Conservation (phyloP, 2,113 vertebrate genomes). For the Ramphastos sulfuratus region DNA sequence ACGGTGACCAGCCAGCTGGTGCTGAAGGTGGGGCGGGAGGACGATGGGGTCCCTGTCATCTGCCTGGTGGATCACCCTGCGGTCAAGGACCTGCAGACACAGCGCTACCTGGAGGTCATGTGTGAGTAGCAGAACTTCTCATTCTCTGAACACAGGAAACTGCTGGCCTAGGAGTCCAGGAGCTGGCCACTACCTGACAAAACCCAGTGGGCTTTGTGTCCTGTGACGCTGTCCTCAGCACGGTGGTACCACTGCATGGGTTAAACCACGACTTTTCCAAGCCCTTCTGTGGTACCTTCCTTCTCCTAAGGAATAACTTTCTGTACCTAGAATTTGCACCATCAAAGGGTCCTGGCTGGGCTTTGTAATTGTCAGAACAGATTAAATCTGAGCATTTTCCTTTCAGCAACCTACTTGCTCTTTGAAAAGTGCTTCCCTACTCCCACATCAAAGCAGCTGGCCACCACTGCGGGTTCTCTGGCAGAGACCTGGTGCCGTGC, state of each 20-base stretch:
- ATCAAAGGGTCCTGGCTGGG: not conserved
- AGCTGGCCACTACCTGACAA: not conserved
- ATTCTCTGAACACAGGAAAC: accelerated
- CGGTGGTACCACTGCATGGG: not conserved
- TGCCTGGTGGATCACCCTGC: constrained; percentile 96
- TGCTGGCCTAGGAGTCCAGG: not conserved
- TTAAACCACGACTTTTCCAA: not conserved
- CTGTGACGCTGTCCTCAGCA: not conserved
- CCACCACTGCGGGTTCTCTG: accelerated
- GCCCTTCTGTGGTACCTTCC: not conserved
- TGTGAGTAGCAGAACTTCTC: constrained; percentile 83
- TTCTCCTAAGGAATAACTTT: not conserved
- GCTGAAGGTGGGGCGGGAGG: constrained; percentile 90
- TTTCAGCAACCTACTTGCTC: not conserved
- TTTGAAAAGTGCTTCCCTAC: not conserved
- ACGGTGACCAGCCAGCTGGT: constrained; percentile 90
- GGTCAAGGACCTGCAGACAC: constrained; percentile 92
- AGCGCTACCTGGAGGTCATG: constrained; percentile 93
- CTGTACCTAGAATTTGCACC: not conserved
- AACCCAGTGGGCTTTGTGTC: not conserved
- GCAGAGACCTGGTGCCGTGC: not conserved
- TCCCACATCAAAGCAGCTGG: not conserved
- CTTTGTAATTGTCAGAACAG: not conserved
- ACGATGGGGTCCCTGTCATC: constrained; percentile 91
- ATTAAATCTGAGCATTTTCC: not conserved